Percentiles rank a stretch among this genome's conserved stretches.
Conservation (phyloP, 1,140 invertebrate genomes). For the Oryzaephilus surinamensis region DNA sequence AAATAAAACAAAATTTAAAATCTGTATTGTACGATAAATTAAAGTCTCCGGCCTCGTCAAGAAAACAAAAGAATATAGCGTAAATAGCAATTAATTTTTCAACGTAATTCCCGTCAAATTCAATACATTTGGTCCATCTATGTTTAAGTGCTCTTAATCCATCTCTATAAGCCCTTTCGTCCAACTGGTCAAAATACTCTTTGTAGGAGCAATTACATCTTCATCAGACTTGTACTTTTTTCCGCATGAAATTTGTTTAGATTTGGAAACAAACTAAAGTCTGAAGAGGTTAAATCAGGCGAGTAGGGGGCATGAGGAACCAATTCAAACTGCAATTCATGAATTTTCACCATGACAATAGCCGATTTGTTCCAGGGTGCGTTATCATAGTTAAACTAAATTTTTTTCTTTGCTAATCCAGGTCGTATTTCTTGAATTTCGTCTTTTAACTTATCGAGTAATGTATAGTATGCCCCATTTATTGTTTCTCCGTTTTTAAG, state of each 20-base stretch:
- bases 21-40: no score
- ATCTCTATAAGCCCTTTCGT: conserved; percentile 3
- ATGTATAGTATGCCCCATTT: conserved; percentile 13
- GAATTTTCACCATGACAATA: background rate
- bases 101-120: no score
- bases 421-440: conserved; percentile 21
- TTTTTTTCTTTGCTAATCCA: conserved; percentile 13
- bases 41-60: no score
- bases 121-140: conserved; percentile 10
- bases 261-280: conserved; percentile 2
- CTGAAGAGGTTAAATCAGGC: background rate
- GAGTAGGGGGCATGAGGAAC: background rate
- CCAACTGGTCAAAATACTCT: no score
- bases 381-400: conserved; percentile 28
- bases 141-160: no score
- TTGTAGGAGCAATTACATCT: conserved; percentile 8
- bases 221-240: conserved; percentile 1
- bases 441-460: conserved; percentile 17
- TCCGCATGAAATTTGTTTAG: conserved; percentile 11
- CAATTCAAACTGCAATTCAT: background rate
- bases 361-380: conserved; percentile 17
- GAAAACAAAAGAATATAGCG: no score
- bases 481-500: conserved; percentile 26
- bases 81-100: conserved; percentile 15
- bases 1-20: no score